Conservation (phyloP, 2,888 invertebrate species). For the Platerodrilus igneus region DNA sequence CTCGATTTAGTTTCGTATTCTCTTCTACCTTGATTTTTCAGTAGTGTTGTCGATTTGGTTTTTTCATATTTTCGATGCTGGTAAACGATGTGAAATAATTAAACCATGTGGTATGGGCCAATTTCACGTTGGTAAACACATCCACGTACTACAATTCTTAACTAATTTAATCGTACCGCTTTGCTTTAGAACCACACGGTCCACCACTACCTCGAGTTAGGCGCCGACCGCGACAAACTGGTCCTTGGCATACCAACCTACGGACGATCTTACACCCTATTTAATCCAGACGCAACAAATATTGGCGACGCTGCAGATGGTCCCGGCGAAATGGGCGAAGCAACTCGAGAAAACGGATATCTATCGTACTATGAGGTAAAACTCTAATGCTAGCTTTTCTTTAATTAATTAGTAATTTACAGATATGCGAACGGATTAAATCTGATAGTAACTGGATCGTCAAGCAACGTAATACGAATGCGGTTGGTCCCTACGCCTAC, state of each 20-base stretch:
- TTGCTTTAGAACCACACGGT: conserved; percentile 85
- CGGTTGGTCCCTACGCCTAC: conserved; percentile 87
- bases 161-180: too few species aligned
- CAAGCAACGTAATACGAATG: conserved; percentile 71
- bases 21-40: too few species aligned
- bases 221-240: conserved; percentile 74
- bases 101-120: not conserved
- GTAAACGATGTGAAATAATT: too few species aligned
- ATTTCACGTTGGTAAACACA: not conserved
- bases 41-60: too few species aligned
- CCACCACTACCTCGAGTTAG: conserved; percentile 72
- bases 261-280: conserved; percentile 83
- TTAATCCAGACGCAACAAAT: conserved; percentile 78
- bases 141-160: too few species aligned
- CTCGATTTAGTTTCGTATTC: too few species aligned
- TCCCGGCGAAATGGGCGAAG: conserved; percentile 86
- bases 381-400: not conserved
- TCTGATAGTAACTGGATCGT: conserved; percentile 77
- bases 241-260: conserved; percentile 86
- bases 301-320: conserved; percentile 88
- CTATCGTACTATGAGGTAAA: conserved; percentile 85
- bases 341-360: conserved; percentile 88
- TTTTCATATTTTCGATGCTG: too few species aligned
- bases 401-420: conserved; percentile 18
- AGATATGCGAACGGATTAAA: conserved; percentile 82